Evolutionary conservation across 2,113 vertebrate genomes (phyloP).

Genomic region (Micronycteris hirsuta): DNA sequence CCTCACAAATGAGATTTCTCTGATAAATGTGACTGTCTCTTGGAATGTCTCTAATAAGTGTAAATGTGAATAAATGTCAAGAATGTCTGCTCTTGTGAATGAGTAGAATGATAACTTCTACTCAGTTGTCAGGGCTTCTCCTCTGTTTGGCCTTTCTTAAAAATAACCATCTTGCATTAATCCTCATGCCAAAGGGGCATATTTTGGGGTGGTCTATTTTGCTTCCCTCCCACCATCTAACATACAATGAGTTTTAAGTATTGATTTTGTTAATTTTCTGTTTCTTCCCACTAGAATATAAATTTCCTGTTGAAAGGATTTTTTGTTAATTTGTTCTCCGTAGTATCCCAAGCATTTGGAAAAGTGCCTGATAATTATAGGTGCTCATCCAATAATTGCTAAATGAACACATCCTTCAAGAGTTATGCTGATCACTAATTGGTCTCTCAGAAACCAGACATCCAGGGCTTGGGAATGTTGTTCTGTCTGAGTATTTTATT

Average conservation of each 20-base stretch:
- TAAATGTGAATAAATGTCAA: no score
- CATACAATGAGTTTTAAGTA: background rate
- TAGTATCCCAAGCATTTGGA: background rate
- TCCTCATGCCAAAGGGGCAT: background rate
- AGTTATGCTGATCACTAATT: background rate
- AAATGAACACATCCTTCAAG: background rate
- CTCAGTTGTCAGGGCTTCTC: background rate
- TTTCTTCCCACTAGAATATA: background rate
- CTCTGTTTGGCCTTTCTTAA: background rate
- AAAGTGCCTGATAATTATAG: background rate
- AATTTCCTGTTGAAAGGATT: background rate
- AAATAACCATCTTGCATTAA: background rate
- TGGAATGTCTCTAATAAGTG: background rate
- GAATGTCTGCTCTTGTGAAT: no score
- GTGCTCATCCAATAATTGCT: background rate
- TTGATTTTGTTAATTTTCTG: background rate
- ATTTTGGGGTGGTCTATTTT: background rate
- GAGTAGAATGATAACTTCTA: background rate
- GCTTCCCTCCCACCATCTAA: background rate
- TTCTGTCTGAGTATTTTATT: background rate
- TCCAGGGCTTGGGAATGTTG: background rate
- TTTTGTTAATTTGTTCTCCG: background rate
- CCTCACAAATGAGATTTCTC: background rate
- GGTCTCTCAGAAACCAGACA: background rate
- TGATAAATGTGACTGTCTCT: background rate